Evolutionary conservation across 2,888 invertebrate species (phyloP), one percentile per base, ranked within the genome.

Genomic region (Tetragonisca angustula): DNA sequence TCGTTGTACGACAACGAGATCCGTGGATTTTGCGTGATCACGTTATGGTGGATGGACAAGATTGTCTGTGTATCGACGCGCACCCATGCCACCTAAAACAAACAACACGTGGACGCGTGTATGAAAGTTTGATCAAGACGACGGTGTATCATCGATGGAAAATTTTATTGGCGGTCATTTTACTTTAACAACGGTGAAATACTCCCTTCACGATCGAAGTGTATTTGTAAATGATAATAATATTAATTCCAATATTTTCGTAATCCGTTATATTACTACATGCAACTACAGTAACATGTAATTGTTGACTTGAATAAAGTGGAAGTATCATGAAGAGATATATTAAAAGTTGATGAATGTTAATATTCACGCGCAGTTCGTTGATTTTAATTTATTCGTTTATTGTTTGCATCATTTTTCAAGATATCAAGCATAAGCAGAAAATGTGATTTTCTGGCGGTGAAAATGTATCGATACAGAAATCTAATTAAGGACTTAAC

Each of bases 31-130:
- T 98, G 98, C 43, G 98, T 98, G 94, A 98, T 98, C 87, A 98
- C 97, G 94, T 97, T 97, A 95, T 98, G 98, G 94, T 98, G 98
- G 92, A 98, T 98, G 81, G 98, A 98, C 78, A 98, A 95, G 92
- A 98, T 98, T 2, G 98, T 98, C 95, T 98, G 98, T 0, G 98
- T 98, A 93, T 98, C 98, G 68, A 98, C 98, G 61, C 98, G 96
- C 21, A 98, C 98, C 98, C 98, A 98, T 87, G 98, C 98, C 90
- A 98, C 98, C 98, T 98, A 95, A 94, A 91, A 89, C 71, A 87
- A 36, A 85, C 61, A 50, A 13, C n/a, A 24, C 24, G 17, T 11
- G 19, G 24, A 36, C 43, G n/a, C 19, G 9, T 73, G 19, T 67
- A 73, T 13, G 15, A 24, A 43, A 52, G 65, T 27, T 59, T 81